Evolutionary conservation across 2,113 vertebrate species (phyloP).

Genomic region (Pristiophorus japonicus): DNA sequence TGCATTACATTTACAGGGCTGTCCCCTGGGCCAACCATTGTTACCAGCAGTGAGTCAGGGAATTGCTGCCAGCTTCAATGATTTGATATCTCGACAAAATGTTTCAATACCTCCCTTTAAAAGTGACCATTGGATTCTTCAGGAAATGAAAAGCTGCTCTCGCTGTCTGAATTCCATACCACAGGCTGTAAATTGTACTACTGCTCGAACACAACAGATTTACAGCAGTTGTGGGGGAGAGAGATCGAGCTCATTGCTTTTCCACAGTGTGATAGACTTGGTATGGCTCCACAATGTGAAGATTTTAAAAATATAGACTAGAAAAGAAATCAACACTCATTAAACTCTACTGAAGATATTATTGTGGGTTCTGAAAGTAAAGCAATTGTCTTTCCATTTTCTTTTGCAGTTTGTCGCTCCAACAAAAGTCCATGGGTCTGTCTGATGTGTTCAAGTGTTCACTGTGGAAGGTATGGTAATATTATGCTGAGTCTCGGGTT

Average conservation of each 20-base stretch:
- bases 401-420: conserved; percentile 81
- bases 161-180: not conserved
- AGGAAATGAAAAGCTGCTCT: not conserved
- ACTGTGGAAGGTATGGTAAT: conserved; percentile 84
- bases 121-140: not conserved
- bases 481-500: not conserved
- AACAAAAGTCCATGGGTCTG: conserved; percentile 99
- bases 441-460: conserved; percentile 86
- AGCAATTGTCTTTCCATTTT: conserved; percentile 35
- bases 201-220: not conserved
- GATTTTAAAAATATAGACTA: not conserved
- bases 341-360: not conserved
- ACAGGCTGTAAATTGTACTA: not conserved
- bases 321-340: not conserved
- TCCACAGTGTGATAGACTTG: not conserved
- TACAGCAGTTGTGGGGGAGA: not conserved
- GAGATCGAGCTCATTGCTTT: not conserved
- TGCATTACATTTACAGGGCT: not conserved
- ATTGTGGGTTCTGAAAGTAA: conserved; percentile 2
- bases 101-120: conserved; percentile 12
- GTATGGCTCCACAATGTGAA: not conserved
- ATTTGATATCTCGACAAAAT: not conserved
- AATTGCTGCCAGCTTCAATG: not conserved
- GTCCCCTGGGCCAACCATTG: not conserved
- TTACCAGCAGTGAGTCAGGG: not conserved